phyloP scores from a whole-genome alignment of 2,888 invertebrate species.

The Apeira syringaria region DNA sequence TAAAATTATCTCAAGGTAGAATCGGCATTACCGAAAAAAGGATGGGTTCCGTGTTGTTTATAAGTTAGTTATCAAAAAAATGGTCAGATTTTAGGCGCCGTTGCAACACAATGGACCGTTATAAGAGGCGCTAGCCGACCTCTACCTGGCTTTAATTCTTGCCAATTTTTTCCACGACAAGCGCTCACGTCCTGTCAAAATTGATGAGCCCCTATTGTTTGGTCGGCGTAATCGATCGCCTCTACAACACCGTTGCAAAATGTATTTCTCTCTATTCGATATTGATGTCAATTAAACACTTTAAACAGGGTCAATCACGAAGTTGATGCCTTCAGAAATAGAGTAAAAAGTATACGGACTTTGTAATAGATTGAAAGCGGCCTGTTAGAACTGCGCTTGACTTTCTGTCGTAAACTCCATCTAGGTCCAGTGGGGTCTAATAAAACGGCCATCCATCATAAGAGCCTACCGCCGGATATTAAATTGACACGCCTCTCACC shows the following conservation, averaged over 20 bases:
- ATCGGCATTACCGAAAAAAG: slow-evolving; percentile 31
- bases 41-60: slow-evolving; percentile 47
- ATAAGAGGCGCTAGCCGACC: slow-evolving; percentile 61
- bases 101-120: slow-evolving; percentile 59
- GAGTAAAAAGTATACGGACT: slow-evolving; percentile 13
- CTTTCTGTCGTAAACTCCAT: slow-evolving; percentile 48
- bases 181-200: slow-evolving; percentile 51
- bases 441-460: slow-evolving; percentile 70
- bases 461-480: slow-evolving; percentile 71
- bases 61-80: slow-evolving; percentile 50
- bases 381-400: slow-evolving; percentile 28
- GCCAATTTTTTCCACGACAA: slow-evolving; percentile 55
- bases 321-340: slow-evolving; percentile 12
- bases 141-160: slow-evolving; percentile 65
- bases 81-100: slow-evolving; percentile 64
- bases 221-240: slow-evolving; percentile 51
- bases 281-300: slow-evolving; percentile 34
- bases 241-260: slow-evolving; percentile 40
- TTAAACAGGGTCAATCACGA: slow-evolving; percentile 20
- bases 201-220: slow-evolving; percentile 68
- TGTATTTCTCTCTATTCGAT: slow-evolving; percentile 32
- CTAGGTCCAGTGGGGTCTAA: slow-evolving; percentile 55
- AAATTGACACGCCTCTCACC: slow-evolving; percentile 72
- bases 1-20: slow-evolving; percentile 28
- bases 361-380: slow-evolving; percentile 26